These are phyloP conservation scores for Apodemus speciosus DNA, from an alignment of 2,113 vertebrate genomes.

Conservation along the genomic window DNA sequence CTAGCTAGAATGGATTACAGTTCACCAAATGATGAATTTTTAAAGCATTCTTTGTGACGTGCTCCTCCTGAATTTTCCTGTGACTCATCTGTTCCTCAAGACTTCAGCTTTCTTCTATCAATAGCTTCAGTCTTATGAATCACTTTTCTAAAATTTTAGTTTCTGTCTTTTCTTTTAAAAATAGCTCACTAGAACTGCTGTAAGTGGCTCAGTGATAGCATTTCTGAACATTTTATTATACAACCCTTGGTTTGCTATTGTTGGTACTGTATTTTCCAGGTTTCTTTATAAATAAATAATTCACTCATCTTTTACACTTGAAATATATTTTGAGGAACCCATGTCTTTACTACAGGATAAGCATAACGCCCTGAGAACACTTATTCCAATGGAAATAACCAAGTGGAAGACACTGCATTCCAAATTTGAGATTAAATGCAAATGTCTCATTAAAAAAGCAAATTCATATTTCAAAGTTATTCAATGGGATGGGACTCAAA, in stretches of 20 bases:
- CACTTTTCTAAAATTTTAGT: slow-evolving; percentile 66
- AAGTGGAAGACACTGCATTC: slow-evolving; percentile 56
- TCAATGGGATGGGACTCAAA: slow-evolving; percentile 63
- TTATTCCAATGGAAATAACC: slow-evolving; percentile 57
- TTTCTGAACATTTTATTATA: slow-evolving; percentile 67
- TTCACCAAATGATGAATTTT: slow-evolving; percentile 59
- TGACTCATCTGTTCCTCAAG: slow-evolving; percentile 68
- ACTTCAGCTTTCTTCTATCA: slow-evolving; percentile 64
- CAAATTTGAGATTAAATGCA: slow-evolving; percentile 73
- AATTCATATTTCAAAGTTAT: slow-evolving; percentile 72
- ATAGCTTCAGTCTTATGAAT: slow-evolving; percentile 73
- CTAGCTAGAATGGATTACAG: slow-evolving; percentile 40
- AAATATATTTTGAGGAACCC: slow-evolving; percentile 67
- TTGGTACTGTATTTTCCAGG: slow-evolving; percentile 57
- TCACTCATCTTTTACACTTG: slow-evolving; percentile 52
- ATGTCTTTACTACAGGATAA: slow-evolving; percentile 58
- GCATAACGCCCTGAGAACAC: slow-evolving; percentile 12
- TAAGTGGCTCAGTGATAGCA: slow-evolving; percentile 54
- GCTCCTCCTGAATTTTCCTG: slow-evolving; percentile 66
- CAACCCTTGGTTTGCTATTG: slow-evolving; percentile 53
- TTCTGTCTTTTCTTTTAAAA: slow-evolving; percentile 71
- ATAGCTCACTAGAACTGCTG: slow-evolving; percentile 45
- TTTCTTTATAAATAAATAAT: slow-evolving; percentile 72
- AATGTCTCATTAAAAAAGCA: slow-evolving; percentile 75
- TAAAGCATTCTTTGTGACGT: slow-evolving; percentile 63